A percentile compares a stretch with the other conserved stretches of the same genome.
Evolutionary conservation across 2,797 vertebrate genomes (phyloP).

Genomic region (Lemur catta): DNA sequence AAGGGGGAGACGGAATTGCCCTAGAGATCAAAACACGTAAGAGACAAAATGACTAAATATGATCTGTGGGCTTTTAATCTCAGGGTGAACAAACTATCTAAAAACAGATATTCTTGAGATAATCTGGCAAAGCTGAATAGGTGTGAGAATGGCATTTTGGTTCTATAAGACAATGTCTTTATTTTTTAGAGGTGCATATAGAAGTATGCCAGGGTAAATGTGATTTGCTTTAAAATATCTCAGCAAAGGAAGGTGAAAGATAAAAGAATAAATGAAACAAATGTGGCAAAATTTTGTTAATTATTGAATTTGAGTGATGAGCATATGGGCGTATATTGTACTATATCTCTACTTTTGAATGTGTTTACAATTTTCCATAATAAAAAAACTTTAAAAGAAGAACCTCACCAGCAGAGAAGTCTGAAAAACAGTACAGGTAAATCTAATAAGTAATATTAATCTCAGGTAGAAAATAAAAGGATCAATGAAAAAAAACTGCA

Average conservation of each 20-base stretch:
- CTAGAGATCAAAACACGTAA: neutral
- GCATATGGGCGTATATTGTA: neutral
- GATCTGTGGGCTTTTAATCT: neutral
- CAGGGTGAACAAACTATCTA: neutral
- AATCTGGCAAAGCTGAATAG: neutral
- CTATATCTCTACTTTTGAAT: neutral
- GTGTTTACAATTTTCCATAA: conserved; percentile 32
- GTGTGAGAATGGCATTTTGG: conserved; percentile 12
- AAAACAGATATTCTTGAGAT: conserved; percentile 1
- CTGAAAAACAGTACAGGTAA: neutral
- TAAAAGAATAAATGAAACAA: conserved; percentile 40
- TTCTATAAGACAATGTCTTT: conserved; percentile 3
- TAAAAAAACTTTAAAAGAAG: conserved; percentile 1
- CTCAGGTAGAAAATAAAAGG: neutral
- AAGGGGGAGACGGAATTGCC: neutral
- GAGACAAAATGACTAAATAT: conserved; percentile 11
- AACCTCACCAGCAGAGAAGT: neutral
- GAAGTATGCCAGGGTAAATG: neutral
- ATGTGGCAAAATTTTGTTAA: neutral
- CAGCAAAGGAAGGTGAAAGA: conserved; percentile 30
- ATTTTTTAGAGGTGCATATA: conserved; percentile 30
- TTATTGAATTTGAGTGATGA: neutral
- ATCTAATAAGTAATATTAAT: conserved; percentile 34
- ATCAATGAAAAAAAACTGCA: conserved; percentile 32
- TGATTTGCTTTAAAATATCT: conserved; percentile 36